phyloP scores from a whole-genome alignment of 2,113 vertebrate species.

The Festucalex cinctus region DNA sequence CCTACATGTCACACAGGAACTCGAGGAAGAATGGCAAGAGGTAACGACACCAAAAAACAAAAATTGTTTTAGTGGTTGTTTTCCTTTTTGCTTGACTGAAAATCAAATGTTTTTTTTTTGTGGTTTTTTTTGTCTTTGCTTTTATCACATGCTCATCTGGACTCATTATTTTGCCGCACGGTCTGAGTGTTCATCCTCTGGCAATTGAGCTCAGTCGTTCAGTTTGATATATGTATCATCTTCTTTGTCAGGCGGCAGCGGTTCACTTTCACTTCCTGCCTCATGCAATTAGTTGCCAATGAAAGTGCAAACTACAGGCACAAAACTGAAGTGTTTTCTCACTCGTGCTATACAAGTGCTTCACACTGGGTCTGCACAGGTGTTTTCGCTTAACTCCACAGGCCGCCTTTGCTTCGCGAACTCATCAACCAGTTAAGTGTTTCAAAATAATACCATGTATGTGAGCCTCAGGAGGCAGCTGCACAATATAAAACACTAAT shows the following conservation, averaged over 20 bases:
- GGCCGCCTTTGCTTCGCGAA: slow-evolving; percentile 25
- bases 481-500: background rate
- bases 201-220: too few relatives aligned
- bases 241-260: background rate
- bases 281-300: slow-evolving; percentile 10
- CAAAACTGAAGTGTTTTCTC: background rate
- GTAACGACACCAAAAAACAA: slow-evolving; percentile 66
- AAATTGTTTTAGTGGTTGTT: background rate
- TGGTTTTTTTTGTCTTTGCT: too few relatives aligned
- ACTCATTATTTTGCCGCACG: background rate
- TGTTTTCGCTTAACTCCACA: slow-evolving; percentile 42
- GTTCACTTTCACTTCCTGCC: slow-evolving; percentile 39
- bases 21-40: slow-evolving; percentile 89
- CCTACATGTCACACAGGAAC: slow-evolving; percentile 97
- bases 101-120: background rate
- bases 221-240: too few relatives aligned
- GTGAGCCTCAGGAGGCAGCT: background rate
- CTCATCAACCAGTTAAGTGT: background rate
- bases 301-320: background rate
- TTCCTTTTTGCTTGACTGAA: background rate
- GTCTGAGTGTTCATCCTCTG: background rate
- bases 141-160: background rate
- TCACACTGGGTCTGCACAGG: slow-evolving; percentile 7
- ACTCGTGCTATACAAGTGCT: background rate
- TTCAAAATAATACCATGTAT: background rate